These are phyloP conservation scores for Enteromius anoplus DNA, from an alignment of 2,797 vertebrate genomes.

Conservation along the genomic window DNA sequence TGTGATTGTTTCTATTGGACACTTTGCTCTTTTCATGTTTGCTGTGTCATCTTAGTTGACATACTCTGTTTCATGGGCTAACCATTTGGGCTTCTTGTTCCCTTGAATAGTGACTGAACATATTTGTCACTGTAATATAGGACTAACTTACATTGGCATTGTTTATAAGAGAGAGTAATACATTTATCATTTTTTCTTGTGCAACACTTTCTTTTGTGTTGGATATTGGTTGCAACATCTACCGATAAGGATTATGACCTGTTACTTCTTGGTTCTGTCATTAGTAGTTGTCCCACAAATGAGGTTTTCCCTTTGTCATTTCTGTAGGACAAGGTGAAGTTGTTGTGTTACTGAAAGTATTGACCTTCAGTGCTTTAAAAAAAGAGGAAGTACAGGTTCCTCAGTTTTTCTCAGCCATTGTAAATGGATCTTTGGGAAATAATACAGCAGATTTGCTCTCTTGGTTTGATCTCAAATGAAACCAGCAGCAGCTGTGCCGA, in stretches of 20 bases:
- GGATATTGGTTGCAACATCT: constrained; percentile 5
- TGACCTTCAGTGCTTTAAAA: neutral
- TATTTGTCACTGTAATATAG: neutral
- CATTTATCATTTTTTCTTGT: neutral
- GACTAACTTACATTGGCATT: neutral
- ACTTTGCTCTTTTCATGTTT: constrained; percentile 25
- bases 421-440: constrained; percentile 1
- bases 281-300: constrained; percentile 2
- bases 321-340: neutral
- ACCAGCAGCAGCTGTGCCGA: constrained; percentile 38
- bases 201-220: constrained; percentile 24
- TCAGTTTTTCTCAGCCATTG: neutral
- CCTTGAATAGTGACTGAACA: neutral
- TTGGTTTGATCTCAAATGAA: constrained; percentile 37
- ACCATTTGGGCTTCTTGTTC: constrained; percentile 2
- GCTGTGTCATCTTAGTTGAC: neutral
- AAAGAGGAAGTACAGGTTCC: constrained; percentile 8
- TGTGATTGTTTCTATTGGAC: constrained; percentile 8
- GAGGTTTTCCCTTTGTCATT: neutral
- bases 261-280: neutral
- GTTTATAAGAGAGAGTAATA: neutral
- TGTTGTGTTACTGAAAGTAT: constrained; percentile 1
- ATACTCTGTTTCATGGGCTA: neutral
- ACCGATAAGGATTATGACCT: constrained; percentile 14
- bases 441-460: constrained; percentile 23